Base-by-base conservation (phyloP, 2,888 invertebrate species). In the Apamea epomidion region DNA sequence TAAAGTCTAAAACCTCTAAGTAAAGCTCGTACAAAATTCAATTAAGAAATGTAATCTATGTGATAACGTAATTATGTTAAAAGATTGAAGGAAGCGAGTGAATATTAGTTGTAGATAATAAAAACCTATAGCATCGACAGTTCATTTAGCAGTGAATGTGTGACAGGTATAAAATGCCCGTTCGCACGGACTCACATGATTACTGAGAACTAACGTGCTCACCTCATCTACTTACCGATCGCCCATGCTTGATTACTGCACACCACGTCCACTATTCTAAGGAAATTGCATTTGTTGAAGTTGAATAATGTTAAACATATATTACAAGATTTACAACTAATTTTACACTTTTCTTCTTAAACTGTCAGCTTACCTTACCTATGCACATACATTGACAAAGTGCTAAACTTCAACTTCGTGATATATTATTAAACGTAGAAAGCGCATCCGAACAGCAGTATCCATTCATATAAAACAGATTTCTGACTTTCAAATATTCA, bases 401-500 rank as follows among this genome's bases (percentile, higher is more conserved):
- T 72, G 71, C 77, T 74, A 78, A 83, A 76, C 78, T 81, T 77
- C 79, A 81, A 80, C 74, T 81, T 67, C 70, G 74, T 85, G 71
- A 86, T 81, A 80, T 76, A 89, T 86, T 82, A 82, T 80, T 77
- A 82, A 81, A 85, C 75, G 75, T 78, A 84, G 82, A 86, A 85
- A 89, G 82, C 80, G 81, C 85, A 90, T 83, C 83, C 81, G 72
- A 88, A 89, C 81, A 87, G 42, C 72, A 82, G 87, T 76, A 89
- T 69, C 82, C 76, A 83, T 82, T 89, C 83, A 88, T 86, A 89
- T 84, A 87, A 87, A 92, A 90, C 90, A 90, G 90, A 91, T 86
- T 91, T 93, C 92, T 92, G 91, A 93, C 93, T 94, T 93, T 95
- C 93, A 94, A 95, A 96, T 95, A 94, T 95, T 94, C 94, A 94